These are phyloP conservation scores for Chaenodraco wilsoni DNA, from an alignment of 2,797 vertebrate genomes.

Conservation along the genomic window DNA sequence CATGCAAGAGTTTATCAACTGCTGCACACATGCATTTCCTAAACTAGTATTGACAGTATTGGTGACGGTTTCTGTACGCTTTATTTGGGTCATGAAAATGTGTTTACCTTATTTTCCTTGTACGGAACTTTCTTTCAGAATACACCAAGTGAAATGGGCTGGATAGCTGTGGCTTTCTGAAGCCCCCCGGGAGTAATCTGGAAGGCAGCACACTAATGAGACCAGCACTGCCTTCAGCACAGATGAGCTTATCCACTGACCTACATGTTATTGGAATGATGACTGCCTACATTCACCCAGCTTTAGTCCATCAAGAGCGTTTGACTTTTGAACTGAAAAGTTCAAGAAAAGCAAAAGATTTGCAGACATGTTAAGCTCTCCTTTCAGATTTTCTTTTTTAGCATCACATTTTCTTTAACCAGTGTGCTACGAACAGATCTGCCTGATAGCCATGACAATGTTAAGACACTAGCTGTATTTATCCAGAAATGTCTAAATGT, in stretches of 20 bases:
- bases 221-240: conserved; percentile 53
- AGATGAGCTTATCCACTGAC: conserved; percentile 74
- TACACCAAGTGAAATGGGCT: conserved; percentile 30
- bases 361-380: conserved; percentile 65
- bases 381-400: conserved; percentile 51
- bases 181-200: conserved; percentile 53
- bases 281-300: conserved; percentile 44
- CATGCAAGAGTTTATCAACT: not conserved
- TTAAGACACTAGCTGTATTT: conserved; percentile 33
- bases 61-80: not conserved
- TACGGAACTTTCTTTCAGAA: not conserved
- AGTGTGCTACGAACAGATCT: conserved; percentile 17
- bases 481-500: conserved; percentile 45
- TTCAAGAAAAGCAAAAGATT: conserved; percentile 47
- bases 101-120: conserved; percentile 5
- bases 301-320: conserved; percentile 52
- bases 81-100: not conserved
- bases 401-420: conserved; percentile 33
- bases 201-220: conserved; percentile 65
- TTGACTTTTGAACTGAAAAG: conserved; percentile 56
- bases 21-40: not conserved
- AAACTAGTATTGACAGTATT: not conserved
- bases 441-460: conserved; percentile 12
- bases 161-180: conserved; percentile 22
- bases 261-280: conserved; percentile 72